Percentiles rank a stretch among this genome's conserved stretches.
Conservation (phyloP, 2,797 vertebrate genomes). For the Buceros bicornis region DNA sequence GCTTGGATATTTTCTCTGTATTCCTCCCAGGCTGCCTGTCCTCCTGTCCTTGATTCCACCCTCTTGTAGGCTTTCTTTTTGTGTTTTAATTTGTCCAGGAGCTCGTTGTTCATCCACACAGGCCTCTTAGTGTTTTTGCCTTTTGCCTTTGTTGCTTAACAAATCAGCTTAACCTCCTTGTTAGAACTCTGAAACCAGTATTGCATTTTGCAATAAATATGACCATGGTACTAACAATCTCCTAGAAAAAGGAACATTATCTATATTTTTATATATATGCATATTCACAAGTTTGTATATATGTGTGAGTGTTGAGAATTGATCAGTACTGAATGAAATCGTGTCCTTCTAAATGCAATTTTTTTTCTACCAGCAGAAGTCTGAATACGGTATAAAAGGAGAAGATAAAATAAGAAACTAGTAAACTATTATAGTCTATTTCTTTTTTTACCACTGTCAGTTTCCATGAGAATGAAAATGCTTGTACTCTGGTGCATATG, state of each 20-base stretch:
- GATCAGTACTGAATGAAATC: background rate
- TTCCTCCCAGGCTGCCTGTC: background rate
- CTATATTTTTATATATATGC: background rate
- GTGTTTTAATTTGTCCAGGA: background rate
- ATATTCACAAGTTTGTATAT: background rate
- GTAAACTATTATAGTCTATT: background rate
- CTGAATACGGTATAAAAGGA: background rate
- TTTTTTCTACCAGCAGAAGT: background rate
- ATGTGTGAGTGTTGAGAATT: background rate
- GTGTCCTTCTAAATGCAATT: background rate
- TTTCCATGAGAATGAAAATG: background rate
- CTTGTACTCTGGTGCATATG: fast-evolving
- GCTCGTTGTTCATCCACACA: background rate
- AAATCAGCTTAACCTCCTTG: background rate
- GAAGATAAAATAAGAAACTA: background rate
- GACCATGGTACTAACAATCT: background rate
- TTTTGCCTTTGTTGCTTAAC: background rate
- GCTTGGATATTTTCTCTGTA: too few species aligned
- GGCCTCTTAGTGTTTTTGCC: background rate
- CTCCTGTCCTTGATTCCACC: background rate
- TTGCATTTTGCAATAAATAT: background rate
- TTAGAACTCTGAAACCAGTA: background rate
- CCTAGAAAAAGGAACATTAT: background rate
- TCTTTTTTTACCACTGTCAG: background rate
- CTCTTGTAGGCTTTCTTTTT: background rate